Percentiles rank a stretch among this genome's conserved stretches.
These are phyloP conservation scores for Henicopernis longicauda DNA, from an alignment of 2,113 vertebrate genomes.

Conservation along the genomic window DNA sequence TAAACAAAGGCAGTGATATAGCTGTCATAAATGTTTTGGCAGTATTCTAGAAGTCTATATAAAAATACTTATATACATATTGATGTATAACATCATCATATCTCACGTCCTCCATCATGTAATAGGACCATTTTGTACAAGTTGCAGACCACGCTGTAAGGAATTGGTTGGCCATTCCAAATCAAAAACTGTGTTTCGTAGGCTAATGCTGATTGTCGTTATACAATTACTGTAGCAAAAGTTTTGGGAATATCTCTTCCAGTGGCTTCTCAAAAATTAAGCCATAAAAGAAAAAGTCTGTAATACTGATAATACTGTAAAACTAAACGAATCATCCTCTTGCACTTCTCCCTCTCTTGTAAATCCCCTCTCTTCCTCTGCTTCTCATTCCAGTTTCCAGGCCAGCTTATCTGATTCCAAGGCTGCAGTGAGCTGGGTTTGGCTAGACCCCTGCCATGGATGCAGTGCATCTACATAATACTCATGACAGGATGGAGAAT, in stretches of 20 bases:
- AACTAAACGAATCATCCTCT: background rate
- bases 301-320: conserved; percentile 32
- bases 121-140: conserved; percentile 77
- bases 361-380: background rate
- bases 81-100: conserved; percentile 91
- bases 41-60: conserved; percentile 81
- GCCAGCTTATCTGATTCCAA: background rate
- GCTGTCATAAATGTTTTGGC: conserved; percentile 87
- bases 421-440: background rate
- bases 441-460: background rate
- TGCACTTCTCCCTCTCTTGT: background rate
- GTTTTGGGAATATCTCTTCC: conserved; percentile 54
- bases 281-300: conserved; percentile 48
- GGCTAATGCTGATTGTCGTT: conserved; percentile 74
- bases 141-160: conserved; percentile 71
- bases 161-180: conserved; percentile 63
- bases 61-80: conserved; percentile 86
- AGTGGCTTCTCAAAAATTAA: conserved; percentile 66
- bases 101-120: conserved; percentile 78
- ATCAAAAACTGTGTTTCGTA: conserved; percentile 65
- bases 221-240: conserved; percentile 46
- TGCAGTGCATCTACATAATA: background rate
- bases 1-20: conserved; percentile 92
- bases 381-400: conserved; percentile 35
- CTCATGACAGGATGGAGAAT: background rate